Base-by-base conservation (phyloP, 2,888 invertebrate species). In the Drosophila paramelanica region DNA sequence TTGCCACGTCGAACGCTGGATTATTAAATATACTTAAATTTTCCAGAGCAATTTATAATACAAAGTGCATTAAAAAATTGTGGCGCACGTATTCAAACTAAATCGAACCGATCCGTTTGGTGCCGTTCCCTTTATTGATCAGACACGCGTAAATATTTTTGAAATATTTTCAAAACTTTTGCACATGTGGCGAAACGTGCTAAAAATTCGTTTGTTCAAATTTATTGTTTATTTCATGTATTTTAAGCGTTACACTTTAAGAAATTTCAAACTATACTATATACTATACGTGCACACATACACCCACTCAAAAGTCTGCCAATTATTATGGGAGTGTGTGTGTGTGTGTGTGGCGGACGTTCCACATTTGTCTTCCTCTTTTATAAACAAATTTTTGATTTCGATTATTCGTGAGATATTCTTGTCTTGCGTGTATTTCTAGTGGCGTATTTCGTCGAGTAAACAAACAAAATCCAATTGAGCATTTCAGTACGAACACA, bases 361-460 rank as follows among this genome's bases (percentile, higher is more conserved):
- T 85, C 77, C 74, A 79, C 86, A 85, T 83, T 81, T 83, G 89
- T 86, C 87, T 86, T 86, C 85, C 87, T 86, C 85, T 86, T 86
- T 73, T 88, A 83, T 86, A 86, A 86, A 86, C 85, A 86, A 86
- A 77, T 55, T 61, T 76, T 70, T 71, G 71, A 78, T 79, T 81
- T 75, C 80, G 74, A 85, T 84, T 79, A 85, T 82, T 87, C 77
- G 73, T 79, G 75, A 74, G 77, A 78, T 85, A 70, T 77, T 88
- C 78, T 78, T 73, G 87, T 72, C 80, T 79, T 85, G 75, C 75
- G 83, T 86, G 77, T 72, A 70, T 73, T 83, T 88, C 81, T 86
- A 85, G 85, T 86, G 85, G 81, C 81, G 77, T 68, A 66, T 88
- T 71, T 69, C 72, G 67, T 66, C 58, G 70, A 72, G 77, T 86